Conservation (phyloP, 2,113 vertebrate species). For the Coptodon bakossiorum region DNA sequence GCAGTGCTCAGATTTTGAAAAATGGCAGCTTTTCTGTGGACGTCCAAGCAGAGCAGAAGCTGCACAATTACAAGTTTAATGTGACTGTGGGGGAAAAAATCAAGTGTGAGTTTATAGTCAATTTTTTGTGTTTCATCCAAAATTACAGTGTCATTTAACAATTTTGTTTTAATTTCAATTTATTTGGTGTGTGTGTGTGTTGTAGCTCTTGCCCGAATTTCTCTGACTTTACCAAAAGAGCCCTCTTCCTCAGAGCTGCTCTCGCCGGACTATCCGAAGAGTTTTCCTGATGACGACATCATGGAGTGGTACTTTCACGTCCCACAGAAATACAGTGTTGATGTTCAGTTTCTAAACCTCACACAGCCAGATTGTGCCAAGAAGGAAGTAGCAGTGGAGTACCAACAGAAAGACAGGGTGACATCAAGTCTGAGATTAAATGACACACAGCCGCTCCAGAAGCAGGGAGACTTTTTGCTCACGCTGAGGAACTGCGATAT, state of each 20-base stretch:
- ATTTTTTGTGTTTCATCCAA: not conserved
- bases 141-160: rapidly evolving
- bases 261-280: too few species aligned
- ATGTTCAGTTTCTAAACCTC: conserved; percentile 68
- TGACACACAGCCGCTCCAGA: conserved; percentile 68
- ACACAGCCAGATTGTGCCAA: conserved; percentile 74
- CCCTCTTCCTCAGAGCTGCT: too few species aligned
- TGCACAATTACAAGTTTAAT: conserved; percentile 63
- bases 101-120: conserved; percentile 73
- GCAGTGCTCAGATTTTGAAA: conserved; percentile 72
- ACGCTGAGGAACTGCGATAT: conserved; percentile 83
- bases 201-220: too few species aligned
- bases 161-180: not conserved
- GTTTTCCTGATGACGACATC: conserved; percentile 57
- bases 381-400: conserved; percentile 75
- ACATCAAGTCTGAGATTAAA: conserved; percentile 47
- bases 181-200: not conserved
- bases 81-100: conserved; percentile 76
- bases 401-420: conserved; percentile 43
- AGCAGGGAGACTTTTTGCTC: conserved; percentile 74
- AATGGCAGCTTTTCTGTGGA: conserved; percentile 69
- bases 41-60: conserved; percentile 67
- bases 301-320: conserved; percentile 83
- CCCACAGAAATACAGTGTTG: conserved; percentile 66
- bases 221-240: too few species aligned